These are phyloP conservation scores for Hipparchia sbordonii DNA, from an alignment of 2,888 invertebrate species.

Conservation along the genomic window DNA sequence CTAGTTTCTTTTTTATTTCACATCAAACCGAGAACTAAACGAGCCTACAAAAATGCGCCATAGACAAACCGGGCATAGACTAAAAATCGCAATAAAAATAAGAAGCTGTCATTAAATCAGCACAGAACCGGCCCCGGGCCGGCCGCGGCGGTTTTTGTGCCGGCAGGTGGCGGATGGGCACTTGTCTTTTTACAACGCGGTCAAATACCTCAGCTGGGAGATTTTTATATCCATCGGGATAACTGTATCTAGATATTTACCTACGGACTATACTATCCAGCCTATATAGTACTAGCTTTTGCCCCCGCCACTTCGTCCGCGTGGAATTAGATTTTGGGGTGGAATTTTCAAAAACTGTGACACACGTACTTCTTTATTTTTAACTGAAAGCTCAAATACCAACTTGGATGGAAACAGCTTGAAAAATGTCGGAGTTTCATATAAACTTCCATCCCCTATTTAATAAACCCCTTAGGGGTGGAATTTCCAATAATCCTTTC, in stretches of 20 bases:
- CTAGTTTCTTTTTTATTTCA: neutral
- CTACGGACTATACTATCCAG: neutral
- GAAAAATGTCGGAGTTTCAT: too few relatives aligned
- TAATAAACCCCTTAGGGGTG: too few relatives aligned
- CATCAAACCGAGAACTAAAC: neutral
- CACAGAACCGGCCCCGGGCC: slow-evolving; percentile 51
- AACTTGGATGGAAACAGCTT: too few relatives aligned
- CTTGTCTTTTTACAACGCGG: slow-evolving; percentile 69
- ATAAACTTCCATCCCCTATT: too few relatives aligned
- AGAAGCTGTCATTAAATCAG: slow-evolving; percentile 64
- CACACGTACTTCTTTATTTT: too few relatives aligned
- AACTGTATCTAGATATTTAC: slow-evolving; percentile 26
- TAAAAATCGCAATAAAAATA: slow-evolving; percentile 46
- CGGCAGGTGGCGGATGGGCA: slow-evolving; percentile 73
- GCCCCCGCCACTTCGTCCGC: neutral
- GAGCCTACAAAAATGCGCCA: slow-evolving; percentile 14
- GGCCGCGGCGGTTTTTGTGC: slow-evolving; percentile 64
- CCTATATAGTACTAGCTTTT: neutral
- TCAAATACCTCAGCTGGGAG: slow-evolving; percentile 59
- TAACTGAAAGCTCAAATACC: too few relatives aligned
- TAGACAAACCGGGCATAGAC: slow-evolving; percentile 28
- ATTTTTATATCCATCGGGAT: slow-evolving; percentile 35
- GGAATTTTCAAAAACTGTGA: too few relatives aligned
- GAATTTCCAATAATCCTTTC: too few relatives aligned
- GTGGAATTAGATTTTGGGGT: too few relatives aligned